Evolutionary conservation across 2,888 invertebrate genomes (phyloP), one percentile per base, ranked within the genome.

Genomic region (Heteromurus nitidus): DNA sequence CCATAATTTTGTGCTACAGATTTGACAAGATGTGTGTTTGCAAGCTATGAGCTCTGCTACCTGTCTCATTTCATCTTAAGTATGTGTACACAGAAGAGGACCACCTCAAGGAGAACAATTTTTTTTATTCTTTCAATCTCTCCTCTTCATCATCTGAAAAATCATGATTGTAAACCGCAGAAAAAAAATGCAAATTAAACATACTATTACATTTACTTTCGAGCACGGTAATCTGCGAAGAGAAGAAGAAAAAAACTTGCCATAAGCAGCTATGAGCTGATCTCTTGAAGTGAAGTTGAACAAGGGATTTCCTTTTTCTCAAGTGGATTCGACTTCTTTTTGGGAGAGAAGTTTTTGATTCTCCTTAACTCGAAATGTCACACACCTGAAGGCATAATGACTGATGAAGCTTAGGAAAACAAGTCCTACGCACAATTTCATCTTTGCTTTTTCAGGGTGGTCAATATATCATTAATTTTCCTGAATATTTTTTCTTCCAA

Each of bases 361-460:
- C n/a, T 20, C 3, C 26, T 28, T 30, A 16, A 47, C 16, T 47
- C 16, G 47, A 47, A n/a, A 31, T 44, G 79, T 80, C 79, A 80
- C n/a, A n/a, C 79, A 80, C 79, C 79, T 72, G 22, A 58, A 64
- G 72, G 79, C 72, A 44, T 36, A 24, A 47, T 64, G 58, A 50
- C n/a, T 53, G 3, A 31, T 5, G n/a, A 62, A 47, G 47, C 9
- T 47, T 13, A 64, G 5, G 3, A 36, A 22, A 62, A 77, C 20
- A 18, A 67, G 69, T 31, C 42, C 53, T 69, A 60, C 60, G 62
- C 69, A 58, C n/a, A n/a, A n/a, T n/a, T n/a, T n/a, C n/a, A n/a
- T n/a, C n/a, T n/a, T n/a, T n/a, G 13, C 16, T 76, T 68, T 69
- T 24, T 36, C 79, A 72, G 72, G 79, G 79, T 80, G 79, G 79